These are phyloP conservation scores for Sycophila sp. DNA, from an alignment of 1,140 invertebrate species.

Conservation along the genomic window DNA sequence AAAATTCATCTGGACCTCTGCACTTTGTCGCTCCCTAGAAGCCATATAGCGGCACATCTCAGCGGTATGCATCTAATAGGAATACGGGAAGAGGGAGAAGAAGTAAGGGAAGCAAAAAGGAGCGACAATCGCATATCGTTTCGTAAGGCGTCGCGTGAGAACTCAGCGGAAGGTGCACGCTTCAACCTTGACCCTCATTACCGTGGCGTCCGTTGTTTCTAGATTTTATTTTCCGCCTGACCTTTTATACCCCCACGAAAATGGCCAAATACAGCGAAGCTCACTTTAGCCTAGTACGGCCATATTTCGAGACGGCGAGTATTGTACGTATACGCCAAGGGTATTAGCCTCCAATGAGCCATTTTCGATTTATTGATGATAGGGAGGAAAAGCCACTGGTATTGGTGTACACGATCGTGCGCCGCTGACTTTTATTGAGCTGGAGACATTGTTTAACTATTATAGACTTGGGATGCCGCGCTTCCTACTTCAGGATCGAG, in stretches of 20 bases:
- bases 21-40: neutral
- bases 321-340: neutral
- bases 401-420: neutral
- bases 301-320: neutral
- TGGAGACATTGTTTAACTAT: conserved; percentile 11
- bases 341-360: neutral
- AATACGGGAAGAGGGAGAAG: no score
- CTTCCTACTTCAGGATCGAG: neutral
- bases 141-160: conserved; percentile 32
- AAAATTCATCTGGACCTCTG: no score
- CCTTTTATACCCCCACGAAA: conserved; percentile 28
- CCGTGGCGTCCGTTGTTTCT: neutral
- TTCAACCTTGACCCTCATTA: conserved; percentile 39
- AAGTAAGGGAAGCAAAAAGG: neutral
- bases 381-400: neutral
- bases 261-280: conserved; percentile 32
- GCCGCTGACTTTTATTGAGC: neutral
- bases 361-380: conserved; percentile 35
- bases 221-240: conserved; percentile 20
- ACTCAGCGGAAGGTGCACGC: conserved; percentile 5
- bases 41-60: neutral
- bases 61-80: neutral
- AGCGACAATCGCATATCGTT: conserved; percentile 26
- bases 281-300: neutral
- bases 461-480: neutral